Base-by-base conservation (phyloP, 2,888 invertebrate species). In the Xylophagus ater region DNA sequence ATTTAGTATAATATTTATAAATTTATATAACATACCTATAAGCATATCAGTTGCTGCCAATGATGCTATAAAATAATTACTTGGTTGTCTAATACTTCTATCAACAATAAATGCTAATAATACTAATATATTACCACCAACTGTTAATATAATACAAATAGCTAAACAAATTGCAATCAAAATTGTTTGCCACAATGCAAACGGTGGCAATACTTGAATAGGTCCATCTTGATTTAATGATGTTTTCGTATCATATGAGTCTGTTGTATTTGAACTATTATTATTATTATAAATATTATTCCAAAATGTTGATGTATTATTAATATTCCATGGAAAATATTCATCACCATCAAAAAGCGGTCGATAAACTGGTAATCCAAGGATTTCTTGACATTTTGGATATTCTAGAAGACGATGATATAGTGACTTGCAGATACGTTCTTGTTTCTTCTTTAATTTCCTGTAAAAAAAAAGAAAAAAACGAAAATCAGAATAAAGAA, bases 21-120 rank as follows among this genome's bases (percentile, higher is more conserved):
- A 20, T 20, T 20, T 20, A 20, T 2, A 2, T 20, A n/a, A 19
- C 49, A 31, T 37, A 65, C 87, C 98, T 64, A 98, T 98, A 45
- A 97, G 73, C 71, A 97, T 80, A 65, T 97, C 96, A 7, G 93
- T 93, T 40, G 94, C 89, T 32, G 98, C 98, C 46, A 98, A 73
- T 1, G 97, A 97, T 7, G 96, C 96, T 49, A 98, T 96, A 72
- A 97, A 98, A 70, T 97, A 98, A 70, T 98, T 98, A 65, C 94
- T 94, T 19, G 98, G 97, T 60, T 97, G 96, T 40, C 98, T 70
- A 54, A 88, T 88, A 49, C 85, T 83, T 43, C 93, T 71, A 65
- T 94, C 96, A 29, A 96, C 87, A 45, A 93, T 81, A 66, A 97
- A 97, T 31, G 94, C 92, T 51, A 94, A 68, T 38, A 97, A 74